Conservation (phyloP, 1,140 invertebrate species). For the Orchesella cincta region DNA sequence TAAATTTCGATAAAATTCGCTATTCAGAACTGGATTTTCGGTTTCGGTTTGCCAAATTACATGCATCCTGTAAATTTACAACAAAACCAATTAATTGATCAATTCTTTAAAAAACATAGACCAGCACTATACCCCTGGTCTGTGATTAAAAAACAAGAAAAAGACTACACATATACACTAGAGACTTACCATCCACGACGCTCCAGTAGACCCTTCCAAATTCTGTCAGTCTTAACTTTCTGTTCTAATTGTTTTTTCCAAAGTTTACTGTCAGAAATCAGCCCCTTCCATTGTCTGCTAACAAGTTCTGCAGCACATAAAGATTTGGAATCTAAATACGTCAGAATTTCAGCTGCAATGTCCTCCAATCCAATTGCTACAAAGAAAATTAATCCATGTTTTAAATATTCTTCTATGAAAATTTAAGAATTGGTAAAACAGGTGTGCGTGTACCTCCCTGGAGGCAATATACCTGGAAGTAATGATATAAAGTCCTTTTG, state of each 20-base stretch:
- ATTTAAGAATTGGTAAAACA: background rate
- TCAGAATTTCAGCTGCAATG: conserved; percentile 95
- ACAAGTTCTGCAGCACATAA: conserved; percentile 91
- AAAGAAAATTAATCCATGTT: background rate
- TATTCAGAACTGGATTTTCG: conserved; percentile 87
- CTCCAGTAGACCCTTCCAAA: conserved; percentile 95
- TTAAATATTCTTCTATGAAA: background rate
- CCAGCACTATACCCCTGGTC: too few species aligned
- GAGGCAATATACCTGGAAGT: conserved; percentile 87
- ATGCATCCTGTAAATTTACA: background rate
- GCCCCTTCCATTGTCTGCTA: conserved; percentile 95
- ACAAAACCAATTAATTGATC: conserved; percentile 38
- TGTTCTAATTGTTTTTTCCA: conserved; percentile 96
- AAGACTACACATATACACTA: too few species aligned
- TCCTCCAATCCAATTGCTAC: conserved; percentile 95
- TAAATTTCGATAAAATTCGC: conserved; percentile 92
- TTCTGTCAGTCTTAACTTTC: conserved; percentile 88
- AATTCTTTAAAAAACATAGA: too few species aligned
- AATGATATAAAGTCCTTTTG: conserved; percentile 98
- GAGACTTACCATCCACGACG: conserved; percentile 83
- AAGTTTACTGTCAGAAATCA: conserved; percentile 96
- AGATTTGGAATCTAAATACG: conserved; percentile 93
- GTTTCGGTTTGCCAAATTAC: conserved; percentile 80
- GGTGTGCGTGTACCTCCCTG: too few species aligned
- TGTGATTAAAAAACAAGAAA: too few species aligned